Conservation (phyloP, 2,888 invertebrate genomes). For the Harpalus rufipes region DNA sequence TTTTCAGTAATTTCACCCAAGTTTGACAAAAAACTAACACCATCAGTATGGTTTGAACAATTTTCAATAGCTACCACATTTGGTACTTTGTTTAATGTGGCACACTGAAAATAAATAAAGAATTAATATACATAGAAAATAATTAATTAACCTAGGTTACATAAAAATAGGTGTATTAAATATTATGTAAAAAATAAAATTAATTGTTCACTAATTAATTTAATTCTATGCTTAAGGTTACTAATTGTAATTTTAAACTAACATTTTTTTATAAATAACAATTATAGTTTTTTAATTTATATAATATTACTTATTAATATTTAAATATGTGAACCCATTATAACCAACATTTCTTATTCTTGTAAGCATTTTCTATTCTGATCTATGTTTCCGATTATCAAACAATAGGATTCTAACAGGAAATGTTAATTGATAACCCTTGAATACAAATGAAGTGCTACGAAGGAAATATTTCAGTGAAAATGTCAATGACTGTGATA, state of each 20-base stretch:
- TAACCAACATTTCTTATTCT: slow-evolving; percentile 3
- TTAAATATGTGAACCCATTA: not conserved
- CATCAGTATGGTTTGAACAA: slow-evolving; percentile 76
- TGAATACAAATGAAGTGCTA: slow-evolving; percentile 33
- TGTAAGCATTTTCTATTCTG: slow-evolving; percentile 14
- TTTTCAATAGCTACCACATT: slow-evolving; percentile 77
- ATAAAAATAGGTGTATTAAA: no score
- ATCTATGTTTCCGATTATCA: not conserved
- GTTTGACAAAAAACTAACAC: slow-evolving; percentile 77
- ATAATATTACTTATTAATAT: not conserved
- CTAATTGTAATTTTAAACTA: no score
- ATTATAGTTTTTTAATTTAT: not conserved
- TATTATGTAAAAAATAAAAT: no score
- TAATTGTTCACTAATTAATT: no score
- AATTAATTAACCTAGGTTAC: no score
- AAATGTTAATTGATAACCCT: not conserved
- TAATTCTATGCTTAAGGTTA: no score
- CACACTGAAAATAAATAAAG: slow-evolving; percentile 72
- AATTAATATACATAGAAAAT: not conserved
- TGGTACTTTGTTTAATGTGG: slow-evolving; percentile 76
- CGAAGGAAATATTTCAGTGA: not conserved
- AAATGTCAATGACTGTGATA: slow-evolving; percentile 31
- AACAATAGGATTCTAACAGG: slow-evolving; percentile 34
- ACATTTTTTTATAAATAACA: no score
- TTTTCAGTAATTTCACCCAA: slow-evolving; percentile 80